Evolutionary conservation across 2,113 vertebrate genomes (phyloP), one percentile per base, ranked within the genome.

Genomic region (Myrmecophaga tridactyla): DNA sequence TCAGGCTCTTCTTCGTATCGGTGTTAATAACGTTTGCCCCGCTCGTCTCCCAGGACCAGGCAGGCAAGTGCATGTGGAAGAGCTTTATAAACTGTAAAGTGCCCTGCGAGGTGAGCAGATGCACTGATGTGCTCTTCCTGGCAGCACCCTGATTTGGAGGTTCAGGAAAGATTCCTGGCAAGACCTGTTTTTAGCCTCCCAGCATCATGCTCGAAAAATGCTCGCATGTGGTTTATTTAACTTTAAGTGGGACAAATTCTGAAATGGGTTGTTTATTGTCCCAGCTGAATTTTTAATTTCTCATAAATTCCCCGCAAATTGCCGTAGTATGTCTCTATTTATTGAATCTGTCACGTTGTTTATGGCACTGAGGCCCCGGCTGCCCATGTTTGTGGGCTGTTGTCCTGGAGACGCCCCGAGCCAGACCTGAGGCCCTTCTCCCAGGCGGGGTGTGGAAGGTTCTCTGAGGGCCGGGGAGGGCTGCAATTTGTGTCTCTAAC

Each of bases 341-440:
- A 98, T 98, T 97, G 97, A 98, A 95, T 92, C 78, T 97, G 77
- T 97, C 97, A 96, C 76, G 60, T 91, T 98, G 97, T 98, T 98
- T 98, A 97, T 97, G 93, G 80, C 92, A 94, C 95, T 23, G 58
- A 95, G 94, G 96, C 65, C 93, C 92, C 96, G 97, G 88, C 96
- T 97, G 96, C 27, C 92, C 27, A 10, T 98, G 96, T 98, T 98
- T 98, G 96, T 70, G 87, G 96, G 80, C 67, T 36, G 94, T 97
- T 97, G 96, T 72, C 94, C 92, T 67, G 95, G 97, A 77, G 97
- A 98, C 80, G 21, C 89, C 72, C 65, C 31, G 95, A 82, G 73
- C 60, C 70, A 39, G 65, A 80, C 94, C 86, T 86, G 86, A 92
- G 80, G 87, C 58, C 51, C 39, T 82, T 34, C 41, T 60, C 75